Base-by-base conservation (phyloP, 2,888 invertebrate genomes). In the Torymus tubicola region DNA sequence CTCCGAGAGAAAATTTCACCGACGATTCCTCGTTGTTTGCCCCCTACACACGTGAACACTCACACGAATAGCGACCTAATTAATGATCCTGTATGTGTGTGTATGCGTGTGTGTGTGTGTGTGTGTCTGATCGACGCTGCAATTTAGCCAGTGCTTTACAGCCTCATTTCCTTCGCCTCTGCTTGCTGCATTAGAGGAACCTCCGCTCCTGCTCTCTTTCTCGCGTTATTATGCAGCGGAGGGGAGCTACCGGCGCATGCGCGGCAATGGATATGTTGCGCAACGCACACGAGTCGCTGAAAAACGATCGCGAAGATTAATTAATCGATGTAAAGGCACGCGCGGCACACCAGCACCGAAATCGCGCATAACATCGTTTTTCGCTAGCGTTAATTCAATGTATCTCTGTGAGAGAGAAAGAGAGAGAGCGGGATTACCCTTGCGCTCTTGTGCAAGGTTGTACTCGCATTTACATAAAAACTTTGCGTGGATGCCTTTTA, bases 291-390 rank as follows among this genome's bases (percentile, higher is more conserved):
- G 31, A 31, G 31, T 64, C 72, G 76, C 76, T 76, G 60, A 60
- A 76, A 70, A 81, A 72, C 79, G 75, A 82, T 80, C 50, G 63
- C 64, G 8, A 77, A 82, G 78, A 80, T 82, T 80, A 82, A 82
- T 82, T 82, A 80, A 77, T 80, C 82, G 77, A 80, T 77, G 72
- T 61, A 31, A 31, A 31, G 24, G 68, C 55, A 53, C 42, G 64
- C 64, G 69, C n/a, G 75, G n/a, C 5, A 52, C n/a, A 52, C 18
- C n/a, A 2, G 67, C 52, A 70, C 60, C 61, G 61, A 65, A 21
- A 65, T 60, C 31, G 21, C 18, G 13, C 14, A 53, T 11, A 60
- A 21, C 70, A 53, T 61, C 16, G 11, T 16, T 70, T 70, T 70
- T 69, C 60, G 42, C 50, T 50, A 53, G 31, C 16, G 8, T 13